Base-by-base conservation (phyloP, 2,888 invertebrate species). In the Rhaphigaster nebulosa region DNA sequence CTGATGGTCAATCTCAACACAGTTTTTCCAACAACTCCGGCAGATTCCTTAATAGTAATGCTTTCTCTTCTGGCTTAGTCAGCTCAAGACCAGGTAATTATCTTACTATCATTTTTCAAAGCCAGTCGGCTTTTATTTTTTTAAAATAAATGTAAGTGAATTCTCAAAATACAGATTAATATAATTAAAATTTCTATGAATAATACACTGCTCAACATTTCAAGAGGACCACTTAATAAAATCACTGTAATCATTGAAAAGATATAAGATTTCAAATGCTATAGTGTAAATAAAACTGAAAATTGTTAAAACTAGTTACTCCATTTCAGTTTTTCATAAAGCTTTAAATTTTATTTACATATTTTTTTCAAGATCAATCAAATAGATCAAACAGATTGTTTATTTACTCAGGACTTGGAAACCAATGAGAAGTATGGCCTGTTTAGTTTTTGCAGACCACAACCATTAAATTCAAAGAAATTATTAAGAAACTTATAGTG, bases 1-100 rank as follows among this genome's bases (percentile, higher is more conserved):
- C 97, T 91, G 98, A 98, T 93, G 97, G 97, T 91, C 98, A 98
- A 94, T 97, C 97, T 91, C 97, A 98, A 93, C 97, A 98, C 94
- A 97, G 97, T 93, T 97, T 97, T 94, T 96, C 97, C 91, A 97
- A 97, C 93, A 95, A 96, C 93, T 97, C 97, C 87, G 96, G 90
- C 29, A 95, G 97, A 93, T 97, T 97, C 93, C 94, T 96, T 93
- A 94, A 95, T 91, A 92, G 93, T 54, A 95, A 95, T 92, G 95
- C 95, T 91, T 96, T 96, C 91, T 95, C 96, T 92, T 96, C 96
- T 91, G 96, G 97, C 94, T 95, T 97, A 93, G 95, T 97, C 93
- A 96, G 96, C 93, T 95, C 96, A 38, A 94, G 96, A 93, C 96
- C 96, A 94, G 96, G 96, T 96, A 94, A 93, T 92, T 76, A 18